phyloP scores from a whole-genome alignment of 2,113 vertebrate species.

The Psilopsiagon aymara region DNA sequence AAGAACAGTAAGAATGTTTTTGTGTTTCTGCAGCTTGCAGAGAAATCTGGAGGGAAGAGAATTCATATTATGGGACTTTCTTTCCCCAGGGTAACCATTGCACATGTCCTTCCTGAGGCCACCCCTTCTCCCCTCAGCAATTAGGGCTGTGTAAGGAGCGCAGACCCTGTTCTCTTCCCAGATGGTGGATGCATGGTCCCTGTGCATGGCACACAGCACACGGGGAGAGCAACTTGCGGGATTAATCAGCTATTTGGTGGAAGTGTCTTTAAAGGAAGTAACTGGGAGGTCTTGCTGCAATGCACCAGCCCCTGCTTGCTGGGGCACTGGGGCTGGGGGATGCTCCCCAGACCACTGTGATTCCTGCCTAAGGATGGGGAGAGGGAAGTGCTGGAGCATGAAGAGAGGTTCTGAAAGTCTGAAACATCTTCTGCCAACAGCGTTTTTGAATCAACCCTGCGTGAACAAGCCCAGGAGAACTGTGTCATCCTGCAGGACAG shows the following conservation, averaged over 20 bases:
- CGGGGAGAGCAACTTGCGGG: neutral
- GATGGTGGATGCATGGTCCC: accelerated
- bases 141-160: neutral
- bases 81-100: neutral
- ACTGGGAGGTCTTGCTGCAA: neutral
- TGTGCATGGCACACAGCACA: accelerated
- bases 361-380: neutral
- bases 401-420: conserved; percentile 3
- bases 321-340: neutral
- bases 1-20: neutral
- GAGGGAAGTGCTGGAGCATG: neutral
- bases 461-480: neutral
- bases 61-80: neutral
- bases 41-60: neutral
- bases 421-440: conserved; percentile 29
- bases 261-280: neutral
- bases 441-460: neutral
- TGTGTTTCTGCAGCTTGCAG: neutral
- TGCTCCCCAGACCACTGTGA: neutral
- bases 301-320: accelerated
- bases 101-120: neutral
- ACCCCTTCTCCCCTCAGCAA: neutral
- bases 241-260: neutral
- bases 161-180: neutral
- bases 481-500: accelerated